A percentile compares a stretch with the other conserved stretches of the same genome.
Evolutionary conservation across 2,888 invertebrate species (phyloP).

Genomic region (Cenopis cana): DNA sequence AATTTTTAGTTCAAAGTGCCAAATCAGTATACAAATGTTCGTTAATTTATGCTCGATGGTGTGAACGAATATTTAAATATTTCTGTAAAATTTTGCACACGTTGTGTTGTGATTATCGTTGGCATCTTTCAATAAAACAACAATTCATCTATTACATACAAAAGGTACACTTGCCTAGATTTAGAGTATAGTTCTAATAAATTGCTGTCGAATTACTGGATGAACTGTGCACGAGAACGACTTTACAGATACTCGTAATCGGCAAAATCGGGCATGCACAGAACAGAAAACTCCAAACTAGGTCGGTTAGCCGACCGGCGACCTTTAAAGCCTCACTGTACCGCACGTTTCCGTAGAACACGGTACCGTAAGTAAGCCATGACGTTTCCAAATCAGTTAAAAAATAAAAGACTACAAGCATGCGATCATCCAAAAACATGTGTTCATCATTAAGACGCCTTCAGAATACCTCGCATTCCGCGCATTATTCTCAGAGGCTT

Average conservation of each 20-base stretch:
- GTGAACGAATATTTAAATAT: background rate
- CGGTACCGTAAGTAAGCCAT: constrained; percentile 52
- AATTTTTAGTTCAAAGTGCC: no score
- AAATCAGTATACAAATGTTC: no score
- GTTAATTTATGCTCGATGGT: background rate
- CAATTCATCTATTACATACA: background rate
- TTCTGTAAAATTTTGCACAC: no score
- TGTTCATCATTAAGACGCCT: constrained; percentile 74
- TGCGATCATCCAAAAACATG: constrained; percentile 68
- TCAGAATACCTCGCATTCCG: constrained; percentile 76
- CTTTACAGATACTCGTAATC: constrained; percentile 15
- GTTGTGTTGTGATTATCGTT: background rate
- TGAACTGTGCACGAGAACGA: constrained; percentile 17
- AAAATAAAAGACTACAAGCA: constrained; percentile 59
- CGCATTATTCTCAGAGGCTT: constrained; percentile 63
- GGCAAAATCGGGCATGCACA: constrained; percentile 18
- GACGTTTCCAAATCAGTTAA: constrained; percentile 51
- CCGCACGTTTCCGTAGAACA: constrained; percentile 50
- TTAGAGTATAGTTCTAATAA: background rate
- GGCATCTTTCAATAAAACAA: background rate
- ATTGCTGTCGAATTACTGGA: background rate
- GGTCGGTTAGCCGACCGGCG: constrained; percentile 17
- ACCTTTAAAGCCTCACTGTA: constrained; percentile 45
- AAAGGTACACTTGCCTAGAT: background rate
- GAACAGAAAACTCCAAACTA: constrained; percentile 3